Base-by-base conservation (phyloP, 2,888 invertebrate genomes). In the Drosophila paramelanica region DNA sequence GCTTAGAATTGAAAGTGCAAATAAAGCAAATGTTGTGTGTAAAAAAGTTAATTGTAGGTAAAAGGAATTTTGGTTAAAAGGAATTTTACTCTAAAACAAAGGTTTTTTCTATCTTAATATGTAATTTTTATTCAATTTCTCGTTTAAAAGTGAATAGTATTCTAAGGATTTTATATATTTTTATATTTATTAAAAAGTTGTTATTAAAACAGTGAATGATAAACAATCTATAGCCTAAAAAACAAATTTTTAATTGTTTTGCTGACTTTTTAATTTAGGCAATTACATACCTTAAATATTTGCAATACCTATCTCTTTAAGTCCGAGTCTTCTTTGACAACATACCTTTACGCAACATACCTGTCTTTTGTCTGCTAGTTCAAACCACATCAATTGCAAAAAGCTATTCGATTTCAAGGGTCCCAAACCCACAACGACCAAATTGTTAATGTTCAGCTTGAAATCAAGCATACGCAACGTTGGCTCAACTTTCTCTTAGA, bases 381-480 rank as follows among this genome's bases (percentile, higher is more conserved):
- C 1, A 13, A 36, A 3, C 17, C 10, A 1, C 31, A 50, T 10
- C 13, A 20, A 23, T 33, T 13, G 7, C 39, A 8, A 42, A 33
- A 47, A 39, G 5, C 31, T 38, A 58, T 45, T 57, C 10, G 5
- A 43, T 41, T 27, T 36, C 23, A 17, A 41, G 31, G 14, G 3
- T 8, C 13, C 41, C 36, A 27, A 36, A 27, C 38, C 36, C 5
- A 20, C 27, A 10, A 14, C 25, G 27, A 25, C 1, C 27, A 13
- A 20, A 14, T 62, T 43, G 5, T 36, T 45, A 20, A 42, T 14
- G 14, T 33, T 31, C 10, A 43, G n/a, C 31, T 43, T 8, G n/a
- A 33, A 25, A 71, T 78, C 53, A 82, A 76, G 61, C 45, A 85
- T 82, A 82, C 83, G 86, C 66, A 59, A 13, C 23, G 74, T 67